Percentiles rank a stretch among this genome's conserved stretches.
phyloP scores from a whole-genome alignment of 1,140 invertebrate genomes.

The Bombus soroeensis region DNA sequence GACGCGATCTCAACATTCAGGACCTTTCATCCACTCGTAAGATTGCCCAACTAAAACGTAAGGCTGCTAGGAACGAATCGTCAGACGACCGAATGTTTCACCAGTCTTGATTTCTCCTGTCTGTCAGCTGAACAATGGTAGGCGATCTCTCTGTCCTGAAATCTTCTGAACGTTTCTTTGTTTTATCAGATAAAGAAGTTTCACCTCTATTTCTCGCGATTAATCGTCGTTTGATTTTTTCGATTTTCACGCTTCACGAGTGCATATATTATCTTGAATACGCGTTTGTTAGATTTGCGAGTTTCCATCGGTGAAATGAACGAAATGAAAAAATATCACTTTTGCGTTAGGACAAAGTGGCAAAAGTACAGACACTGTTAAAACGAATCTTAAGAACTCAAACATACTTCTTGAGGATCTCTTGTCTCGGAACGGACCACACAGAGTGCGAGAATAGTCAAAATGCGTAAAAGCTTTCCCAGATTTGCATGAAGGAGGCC shows the following conservation, averaged over 20 bases:
- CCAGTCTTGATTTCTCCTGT: not conserved
- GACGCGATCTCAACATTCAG: not conserved
- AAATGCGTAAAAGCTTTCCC: slow-evolving; percentile 1
- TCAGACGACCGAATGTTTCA: not conserved
- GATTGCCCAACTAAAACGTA: not conserved
- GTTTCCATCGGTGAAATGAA: not conserved
- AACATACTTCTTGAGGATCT: not conserved
- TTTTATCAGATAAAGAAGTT: not conserved
- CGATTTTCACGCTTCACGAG: not conserved
- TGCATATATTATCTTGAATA: not conserved
- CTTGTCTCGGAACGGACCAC: not conserved
- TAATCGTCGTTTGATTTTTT: not conserved
- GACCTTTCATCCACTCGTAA: not conserved
- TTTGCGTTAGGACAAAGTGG: too few relatives aligned
- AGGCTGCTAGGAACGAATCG: too few relatives aligned
- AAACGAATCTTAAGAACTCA: not conserved
- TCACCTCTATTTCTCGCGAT: not conserved
- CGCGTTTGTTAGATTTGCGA: too few relatives aligned
- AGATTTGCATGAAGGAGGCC: slow-evolving; percentile 16
- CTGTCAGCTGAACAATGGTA: not conserved
- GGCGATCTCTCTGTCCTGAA: not conserved
- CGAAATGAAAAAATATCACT: too few relatives aligned
- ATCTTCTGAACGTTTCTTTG: not conserved
- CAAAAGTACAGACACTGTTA: too few relatives aligned
- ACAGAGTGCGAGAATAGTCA: not conserved